phyloP scores from a whole-genome alignment of 2,113 vertebrate species.

The Acrocephalus arundinaceus region DNA sequence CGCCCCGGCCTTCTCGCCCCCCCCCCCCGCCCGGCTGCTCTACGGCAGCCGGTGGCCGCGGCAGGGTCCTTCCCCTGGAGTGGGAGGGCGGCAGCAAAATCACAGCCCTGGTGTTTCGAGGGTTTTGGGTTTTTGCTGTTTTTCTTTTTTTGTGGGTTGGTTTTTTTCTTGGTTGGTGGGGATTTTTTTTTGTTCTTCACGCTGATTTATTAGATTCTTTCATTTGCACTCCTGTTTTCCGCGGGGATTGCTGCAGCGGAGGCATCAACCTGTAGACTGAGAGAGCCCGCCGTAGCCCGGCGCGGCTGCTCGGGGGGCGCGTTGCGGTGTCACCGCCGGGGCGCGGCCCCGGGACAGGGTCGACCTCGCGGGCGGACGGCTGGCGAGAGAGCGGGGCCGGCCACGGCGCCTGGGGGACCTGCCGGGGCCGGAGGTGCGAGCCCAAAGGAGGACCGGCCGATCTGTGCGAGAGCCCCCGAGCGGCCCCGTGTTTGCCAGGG shows the following conservation, averaged over 20 bases:
- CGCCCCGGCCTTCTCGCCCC: neutral
- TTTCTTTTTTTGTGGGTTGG: neutral
- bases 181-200: neutral
- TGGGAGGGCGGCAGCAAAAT: neutral
- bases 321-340: neutral
- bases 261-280: constrained; percentile 11
- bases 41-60: neutral
- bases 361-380: neutral
- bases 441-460: neutral
- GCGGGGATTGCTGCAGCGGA: neutral
- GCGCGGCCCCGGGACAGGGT: neutral
- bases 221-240: neutral
- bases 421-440: neutral
- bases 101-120: neutral
- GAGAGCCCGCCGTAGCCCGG: neutral
- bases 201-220: neutral
- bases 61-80: neutral
- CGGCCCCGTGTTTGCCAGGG: neutral
- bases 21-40: neutral
- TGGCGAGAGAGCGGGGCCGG: neutral
- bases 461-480: neutral
- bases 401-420: neutral
- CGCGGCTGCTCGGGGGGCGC: neutral
- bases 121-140: too few species aligned
- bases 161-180: too few species aligned